Base-by-base conservation (phyloP, 2,888 invertebrate genomes). In the Eledone cirrhosa region DNA sequence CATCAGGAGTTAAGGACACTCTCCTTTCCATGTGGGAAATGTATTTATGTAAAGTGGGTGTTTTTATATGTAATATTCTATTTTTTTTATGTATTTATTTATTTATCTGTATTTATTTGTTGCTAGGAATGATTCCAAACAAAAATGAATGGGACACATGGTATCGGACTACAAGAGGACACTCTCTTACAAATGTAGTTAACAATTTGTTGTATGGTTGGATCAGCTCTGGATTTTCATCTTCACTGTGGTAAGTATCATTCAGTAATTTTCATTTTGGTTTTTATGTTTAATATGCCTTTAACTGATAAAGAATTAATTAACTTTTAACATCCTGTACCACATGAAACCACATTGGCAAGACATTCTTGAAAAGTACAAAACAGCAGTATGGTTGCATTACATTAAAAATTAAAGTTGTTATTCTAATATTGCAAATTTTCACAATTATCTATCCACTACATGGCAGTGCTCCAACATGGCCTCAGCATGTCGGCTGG, bases 81-180 rank as follows among this genome's bases (percentile, higher is more conserved):
- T 2, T 19, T 67, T 27, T 7, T 29, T 16, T 7, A 67, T 27
- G 3, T 67, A 16, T 29, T 67, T 29, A 7, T 16, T 67, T 67
- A 29, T 27, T 5, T 67, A 27, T 67, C 19, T 13, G 27, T 67
- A 5, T 67, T 13, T 72, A 8, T 31, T 69, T n/a, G 31, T 3
- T 72, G 31, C 14, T 31, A 72, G 72, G 72, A 41, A 72, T 72
- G 72, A 72, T 72, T 72, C 72, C 72, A 72, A 41, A 41, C 31
- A 72, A 72, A 41, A 72, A 33, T 72, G n/a, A 22, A 41, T 33
- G 33, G 72, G 41, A 31, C 41, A 31, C 31, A 72, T 72, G 72
- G 72, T 72, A 41, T 41, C 27, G 72, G 41, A 72, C 24, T 72
- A n/a, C 11, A n/a, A 19, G 31, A 72, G 31, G n/a, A 41, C 72